phyloP scores from a whole-genome alignment of 2,888 invertebrate genomes.

The Pachliopta kotzebuea region DNA sequence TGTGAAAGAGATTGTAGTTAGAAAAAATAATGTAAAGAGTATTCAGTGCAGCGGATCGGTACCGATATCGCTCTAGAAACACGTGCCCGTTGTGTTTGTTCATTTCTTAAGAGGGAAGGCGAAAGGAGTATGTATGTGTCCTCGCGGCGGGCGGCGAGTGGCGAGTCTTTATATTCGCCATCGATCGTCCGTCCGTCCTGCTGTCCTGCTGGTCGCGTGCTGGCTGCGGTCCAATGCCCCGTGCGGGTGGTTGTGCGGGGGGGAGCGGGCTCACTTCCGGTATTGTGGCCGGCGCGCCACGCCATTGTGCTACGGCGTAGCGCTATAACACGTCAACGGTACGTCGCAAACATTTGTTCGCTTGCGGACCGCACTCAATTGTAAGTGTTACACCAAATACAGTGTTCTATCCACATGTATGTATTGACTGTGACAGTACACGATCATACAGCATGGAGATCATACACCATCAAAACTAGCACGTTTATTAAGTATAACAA shows the following conservation, averaged over 20 bases:
- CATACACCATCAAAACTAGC: no score
- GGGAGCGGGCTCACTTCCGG: conserved; percentile 33
- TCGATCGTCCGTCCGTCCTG: conserved; percentile 34
- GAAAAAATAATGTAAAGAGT: no score
- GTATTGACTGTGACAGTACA: no score
- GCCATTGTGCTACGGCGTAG: conserved; percentile 40
- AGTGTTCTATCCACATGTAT: no score
- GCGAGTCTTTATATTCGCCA: conserved; percentile 29
- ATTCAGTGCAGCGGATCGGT: not conserved
- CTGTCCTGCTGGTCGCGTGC: conserved; percentile 30
- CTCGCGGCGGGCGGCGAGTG: not conserved
- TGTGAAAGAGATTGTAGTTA: no score
- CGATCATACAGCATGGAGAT: no score
- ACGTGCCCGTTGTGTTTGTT: conserved; percentile 1
- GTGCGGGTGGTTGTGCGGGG: no score
- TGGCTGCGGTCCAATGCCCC: conserved; percentile 37
- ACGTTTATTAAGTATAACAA: no score
- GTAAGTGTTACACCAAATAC: conserved; percentile 15
- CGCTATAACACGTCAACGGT: conserved; percentile 32
- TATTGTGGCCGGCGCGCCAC: conserved; percentile 36
- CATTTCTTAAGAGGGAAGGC: conserved; percentile 24
- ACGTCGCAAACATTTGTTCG: conserved; percentile 11
- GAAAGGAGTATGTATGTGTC: conserved; percentile 24
- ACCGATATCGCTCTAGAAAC: not conserved
- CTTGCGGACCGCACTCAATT: conserved; percentile 5